Percentiles rank a stretch among this genome's conserved stretches.
Conservation (phyloP, 2,888 invertebrate species). For the Mechanitis mazaeus region DNA sequence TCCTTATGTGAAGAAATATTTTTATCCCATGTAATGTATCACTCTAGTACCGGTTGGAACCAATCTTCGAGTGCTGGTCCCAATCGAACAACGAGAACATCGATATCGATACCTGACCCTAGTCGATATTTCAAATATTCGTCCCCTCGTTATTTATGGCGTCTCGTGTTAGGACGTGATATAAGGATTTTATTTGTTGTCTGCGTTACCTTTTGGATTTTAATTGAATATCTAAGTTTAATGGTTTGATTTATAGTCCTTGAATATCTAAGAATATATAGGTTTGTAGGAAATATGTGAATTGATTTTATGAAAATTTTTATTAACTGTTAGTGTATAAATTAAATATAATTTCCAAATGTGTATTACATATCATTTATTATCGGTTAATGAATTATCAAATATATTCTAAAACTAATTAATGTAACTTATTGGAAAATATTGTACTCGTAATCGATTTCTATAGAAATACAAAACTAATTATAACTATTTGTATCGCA, state of each 20-base stretch:
- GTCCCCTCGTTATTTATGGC: slow-evolving; percentile 49
- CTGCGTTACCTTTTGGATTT: slow-evolving; percentile 41
- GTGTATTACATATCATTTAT: no score
- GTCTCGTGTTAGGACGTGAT: slow-evolving; percentile 47
- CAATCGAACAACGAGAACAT: slow-evolving; percentile 32
- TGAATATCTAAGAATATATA: slow-evolving; percentile 18
- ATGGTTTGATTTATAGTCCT: slow-evolving; percentile 38
- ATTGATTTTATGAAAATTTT: slow-evolving; percentile 3
- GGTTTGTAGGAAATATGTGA: slow-evolving; percentile 15
- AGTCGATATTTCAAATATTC: slow-evolving; percentile 46
- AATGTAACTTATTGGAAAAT: no score
- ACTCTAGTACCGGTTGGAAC: slow-evolving; percentile 43
- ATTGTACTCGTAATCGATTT: no score
- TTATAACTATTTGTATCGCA: no score
- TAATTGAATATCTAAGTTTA: slow-evolving; percentile 54
- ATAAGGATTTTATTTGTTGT: slow-evolving; percentile 53
- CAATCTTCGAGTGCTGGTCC: slow-evolving; percentile 43
- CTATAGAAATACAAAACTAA: no score
- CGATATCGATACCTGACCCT: slow-evolving; percentile 38
- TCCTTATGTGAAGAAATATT: slow-evolving; percentile 60
- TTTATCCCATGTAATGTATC: slow-evolving; percentile 68
- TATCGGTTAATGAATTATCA: no score
- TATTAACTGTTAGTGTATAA: no score
- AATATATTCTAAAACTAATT: no score
- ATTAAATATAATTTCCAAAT: no score